Conservation (phyloP, 2,797 vertebrate species). For the Mormyrops attenuatus region DNA sequence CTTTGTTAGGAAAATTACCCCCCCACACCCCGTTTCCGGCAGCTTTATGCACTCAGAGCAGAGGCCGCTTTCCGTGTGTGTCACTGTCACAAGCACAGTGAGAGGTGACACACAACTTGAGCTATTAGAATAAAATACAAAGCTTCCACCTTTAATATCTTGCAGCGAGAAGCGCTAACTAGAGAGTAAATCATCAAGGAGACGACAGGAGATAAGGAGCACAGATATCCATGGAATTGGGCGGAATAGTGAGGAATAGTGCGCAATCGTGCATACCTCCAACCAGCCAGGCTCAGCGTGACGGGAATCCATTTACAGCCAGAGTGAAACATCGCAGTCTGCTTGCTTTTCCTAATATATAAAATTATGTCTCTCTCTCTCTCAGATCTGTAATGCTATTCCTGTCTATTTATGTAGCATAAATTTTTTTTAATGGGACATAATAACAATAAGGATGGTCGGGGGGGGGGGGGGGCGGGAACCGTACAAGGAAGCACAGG, state of each 20-base stretch:
- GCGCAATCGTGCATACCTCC: neutral
- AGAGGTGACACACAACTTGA: slow-evolving; percentile 53
- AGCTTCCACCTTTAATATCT: slow-evolving; percentile 18
- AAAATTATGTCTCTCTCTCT: neutral
- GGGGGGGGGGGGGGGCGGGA: too few species aligned
- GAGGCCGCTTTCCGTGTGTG: slow-evolving; percentile 38
- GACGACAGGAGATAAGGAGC: neutral
- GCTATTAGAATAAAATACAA: slow-evolving; percentile 57
- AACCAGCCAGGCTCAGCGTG: neutral
- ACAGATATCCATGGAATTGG: neutral
- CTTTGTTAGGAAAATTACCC: slow-evolving; percentile 61
- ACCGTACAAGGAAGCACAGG: too few species aligned
- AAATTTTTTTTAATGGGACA: neutral
- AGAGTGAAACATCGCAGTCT: neutral
- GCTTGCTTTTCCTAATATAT: neutral
- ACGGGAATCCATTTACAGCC: neutral
- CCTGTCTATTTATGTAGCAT: neutral
- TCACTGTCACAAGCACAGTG: slow-evolving; percentile 42
- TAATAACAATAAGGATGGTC: neutral
- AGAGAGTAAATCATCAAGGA: neutral
- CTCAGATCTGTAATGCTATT: neutral
- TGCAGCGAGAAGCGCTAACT: neutral
- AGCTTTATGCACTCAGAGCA: neutral
- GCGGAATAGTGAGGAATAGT: neutral
- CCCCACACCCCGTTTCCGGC: slow-evolving; percentile 37